Conservation (phyloP, 2,888 invertebrate species). For the Allolobophora icterica region DNA sequence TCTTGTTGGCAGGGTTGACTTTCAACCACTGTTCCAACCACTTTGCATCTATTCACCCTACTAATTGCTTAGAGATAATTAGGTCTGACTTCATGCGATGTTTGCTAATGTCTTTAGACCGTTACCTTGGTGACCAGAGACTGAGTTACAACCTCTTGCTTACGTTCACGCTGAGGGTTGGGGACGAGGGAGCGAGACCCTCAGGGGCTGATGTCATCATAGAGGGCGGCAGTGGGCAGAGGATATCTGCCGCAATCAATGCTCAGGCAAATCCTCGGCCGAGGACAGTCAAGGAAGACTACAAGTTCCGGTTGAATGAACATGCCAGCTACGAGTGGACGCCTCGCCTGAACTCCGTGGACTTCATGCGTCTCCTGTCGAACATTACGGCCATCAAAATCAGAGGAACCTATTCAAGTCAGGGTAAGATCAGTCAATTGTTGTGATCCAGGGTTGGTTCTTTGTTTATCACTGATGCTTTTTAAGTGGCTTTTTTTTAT, state of each 20-base stretch:
- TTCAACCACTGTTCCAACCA: no score
- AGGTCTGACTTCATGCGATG: no score
- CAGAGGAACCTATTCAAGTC: constrained; percentile 84
- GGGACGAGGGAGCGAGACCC: constrained; percentile 79
- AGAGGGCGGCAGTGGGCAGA: constrained; percentile 79
- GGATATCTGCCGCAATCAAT: constrained; percentile 87
- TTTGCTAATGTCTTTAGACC: constrained; percentile 66
- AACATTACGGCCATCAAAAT: constrained; percentile 93
- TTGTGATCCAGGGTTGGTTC: not conserved
- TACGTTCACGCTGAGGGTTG: constrained; percentile 85
- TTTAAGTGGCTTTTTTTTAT: constrained; percentile 11
- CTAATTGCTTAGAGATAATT: no score
- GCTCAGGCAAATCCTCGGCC: constrained; percentile 66
- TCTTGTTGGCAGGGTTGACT: no score
- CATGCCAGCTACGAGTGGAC: constrained; percentile 91
- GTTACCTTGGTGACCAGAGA: constrained; percentile 71
- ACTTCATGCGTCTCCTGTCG: constrained; percentile 89
- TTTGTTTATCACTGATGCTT: not conserved
- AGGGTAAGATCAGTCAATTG: constrained; percentile 69
- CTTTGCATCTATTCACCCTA: no score
- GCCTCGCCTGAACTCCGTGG: constrained; percentile 83
- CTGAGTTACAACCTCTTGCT: constrained; percentile 92
- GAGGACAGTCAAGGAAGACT: constrained; percentile 70
- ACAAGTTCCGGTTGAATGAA: constrained; percentile 87
- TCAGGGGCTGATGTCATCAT: constrained; percentile 86